Conservation (phyloP, 2,113 vertebrate genomes). For the Gila orcuttii region DNA sequence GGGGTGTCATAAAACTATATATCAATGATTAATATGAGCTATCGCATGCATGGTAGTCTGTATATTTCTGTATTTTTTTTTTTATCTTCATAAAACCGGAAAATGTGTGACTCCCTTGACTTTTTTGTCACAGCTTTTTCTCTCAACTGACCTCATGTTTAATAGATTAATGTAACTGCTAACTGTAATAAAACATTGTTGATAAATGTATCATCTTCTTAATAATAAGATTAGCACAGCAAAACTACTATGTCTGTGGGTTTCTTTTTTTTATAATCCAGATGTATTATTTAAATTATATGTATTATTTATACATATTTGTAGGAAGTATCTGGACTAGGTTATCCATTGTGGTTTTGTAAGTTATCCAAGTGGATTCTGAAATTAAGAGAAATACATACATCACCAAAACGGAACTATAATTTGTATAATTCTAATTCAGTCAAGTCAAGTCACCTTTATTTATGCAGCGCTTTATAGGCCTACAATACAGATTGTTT, state of each 20-base stretch:
- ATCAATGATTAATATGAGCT: constrained; percentile 47
- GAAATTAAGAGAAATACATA: neutral
- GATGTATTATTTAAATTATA: too few relatives aligned
- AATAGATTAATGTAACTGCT: constrained; percentile 53
- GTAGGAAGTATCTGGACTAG: too few relatives aligned
- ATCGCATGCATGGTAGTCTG: constrained; percentile 73
- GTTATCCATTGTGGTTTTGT: too few relatives aligned
- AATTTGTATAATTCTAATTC: neutral
- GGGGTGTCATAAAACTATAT: constrained; percentile 44
- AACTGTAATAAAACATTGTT: constrained; percentile 57
- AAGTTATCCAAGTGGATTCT: neutral
- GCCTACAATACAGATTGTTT: too few relatives aligned
- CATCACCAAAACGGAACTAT: neutral
- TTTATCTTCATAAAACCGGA: constrained; percentile 62
- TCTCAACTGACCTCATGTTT: constrained; percentile 56
- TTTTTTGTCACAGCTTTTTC: constrained; percentile 58
- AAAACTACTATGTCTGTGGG: too few relatives aligned
- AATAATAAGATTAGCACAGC: neutral
- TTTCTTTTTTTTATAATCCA: too few relatives aligned
- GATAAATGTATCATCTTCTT: constrained; percentile 27
- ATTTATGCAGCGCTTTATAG: too few relatives aligned
- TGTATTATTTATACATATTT: too few relatives aligned
- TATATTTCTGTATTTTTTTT: constrained; percentile 61
- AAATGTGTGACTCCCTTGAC: constrained; percentile 71
- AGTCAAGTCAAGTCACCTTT: neutral